Percentiles rank a stretch among this genome's conserved stretches.
Conservation (phyloP, 2,888 invertebrate genomes). For the Spodoptera picta region DNA sequence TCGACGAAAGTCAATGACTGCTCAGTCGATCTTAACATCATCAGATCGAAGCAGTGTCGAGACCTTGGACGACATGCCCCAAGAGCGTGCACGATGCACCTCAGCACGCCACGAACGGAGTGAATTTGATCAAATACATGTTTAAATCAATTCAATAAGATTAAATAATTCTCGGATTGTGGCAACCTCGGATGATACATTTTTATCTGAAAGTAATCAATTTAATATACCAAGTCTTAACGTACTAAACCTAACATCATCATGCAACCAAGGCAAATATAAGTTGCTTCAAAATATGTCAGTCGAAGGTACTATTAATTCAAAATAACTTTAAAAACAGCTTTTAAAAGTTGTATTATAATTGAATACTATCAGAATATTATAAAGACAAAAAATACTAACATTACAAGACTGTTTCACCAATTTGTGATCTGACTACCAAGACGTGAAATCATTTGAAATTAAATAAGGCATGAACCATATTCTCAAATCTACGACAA, state of each 20-base stretch:
- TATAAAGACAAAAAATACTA: slow-evolving; percentile 17
- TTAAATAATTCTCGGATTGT: slow-evolving; percentile 1
- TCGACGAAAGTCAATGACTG: slow-evolving; percentile 76
- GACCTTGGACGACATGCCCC: slow-evolving; percentile 76
- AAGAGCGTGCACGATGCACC: slow-evolving; percentile 76
- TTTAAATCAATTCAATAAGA: slow-evolving; percentile 69
- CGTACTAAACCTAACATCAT: too few species aligned
- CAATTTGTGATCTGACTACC: slow-evolving; percentile 27
- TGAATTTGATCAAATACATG: slow-evolving; percentile 89
- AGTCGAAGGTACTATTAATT: too few species aligned
- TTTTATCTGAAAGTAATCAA: slow-evolving; percentile 22
- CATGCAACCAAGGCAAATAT: too few species aligned
- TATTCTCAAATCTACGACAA: slow-evolving; percentile 18
- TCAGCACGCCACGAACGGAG: slow-evolving; percentile 72
- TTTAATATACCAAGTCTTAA: background rate
- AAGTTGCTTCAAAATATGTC: too few species aligned
- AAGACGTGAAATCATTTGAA: slow-evolving; percentile 23
- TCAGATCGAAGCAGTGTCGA: slow-evolving; percentile 85
- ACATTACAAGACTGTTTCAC: slow-evolving; percentile 33
- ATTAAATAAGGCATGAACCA: slow-evolving; percentile 10
- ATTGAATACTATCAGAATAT: slow-evolving; percentile 11
- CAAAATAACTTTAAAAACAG: background rate
- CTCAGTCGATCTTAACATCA: slow-evolving; percentile 77
- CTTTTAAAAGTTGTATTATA: background rate
- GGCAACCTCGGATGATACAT: slow-evolving; percentile 13